Percentiles rank a stretch among this genome's conserved stretches.
phyloP scores from a whole-genome alignment of 2,888 invertebrate species.

The Crematogaster levior region DNA sequence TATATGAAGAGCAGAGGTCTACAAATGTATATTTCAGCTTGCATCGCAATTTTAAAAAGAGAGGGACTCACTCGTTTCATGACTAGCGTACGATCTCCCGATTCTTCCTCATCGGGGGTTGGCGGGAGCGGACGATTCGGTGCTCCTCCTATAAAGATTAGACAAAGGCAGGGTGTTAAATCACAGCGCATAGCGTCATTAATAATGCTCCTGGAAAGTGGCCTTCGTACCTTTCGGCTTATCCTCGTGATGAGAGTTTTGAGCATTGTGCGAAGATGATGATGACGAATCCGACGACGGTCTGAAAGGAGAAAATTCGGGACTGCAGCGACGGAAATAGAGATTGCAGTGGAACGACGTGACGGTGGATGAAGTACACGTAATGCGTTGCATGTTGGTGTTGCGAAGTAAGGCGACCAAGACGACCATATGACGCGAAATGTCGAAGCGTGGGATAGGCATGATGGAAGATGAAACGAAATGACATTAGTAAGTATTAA shows the following conservation, averaged over 20 bases:
- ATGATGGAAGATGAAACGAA: conserved; percentile 78
- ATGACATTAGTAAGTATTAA: conserved; percentile 73
- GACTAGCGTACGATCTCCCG: conserved; percentile 95
- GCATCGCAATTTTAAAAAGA: conserved; percentile 63
- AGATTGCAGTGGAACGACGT: conserved; percentile 65
- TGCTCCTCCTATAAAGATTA: conserved; percentile 88
- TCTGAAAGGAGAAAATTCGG: conserved; percentile 86
- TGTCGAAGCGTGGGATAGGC: conserved; percentile 73
- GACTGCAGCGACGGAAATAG: conserved; percentile 81
- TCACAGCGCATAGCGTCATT: background rate
- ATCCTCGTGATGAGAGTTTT: conserved; percentile 85
- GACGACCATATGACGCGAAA: conserved; percentile 74
- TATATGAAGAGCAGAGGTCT: conserved; percentile 60
- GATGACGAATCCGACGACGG: conserved; percentile 84
- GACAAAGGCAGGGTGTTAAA: conserved; percentile 24
- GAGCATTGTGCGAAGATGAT: conserved; percentile 82
- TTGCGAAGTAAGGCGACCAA: conserved; percentile 67
- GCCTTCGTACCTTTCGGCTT: conserved; percentile 78
- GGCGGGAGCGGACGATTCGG: conserved; percentile 97
- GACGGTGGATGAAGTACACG: conserved; percentile 73
- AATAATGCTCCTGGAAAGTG: background rate
- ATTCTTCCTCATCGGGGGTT: conserved; percentile 96
- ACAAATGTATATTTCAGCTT: conserved; percentile 73
- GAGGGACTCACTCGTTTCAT: conserved; percentile 93
- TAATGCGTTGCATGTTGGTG: conserved; percentile 69